phyloP scores from a whole-genome alignment of 1,140 invertebrate genomes.

The Zaprionus tsacasi region DNA sequence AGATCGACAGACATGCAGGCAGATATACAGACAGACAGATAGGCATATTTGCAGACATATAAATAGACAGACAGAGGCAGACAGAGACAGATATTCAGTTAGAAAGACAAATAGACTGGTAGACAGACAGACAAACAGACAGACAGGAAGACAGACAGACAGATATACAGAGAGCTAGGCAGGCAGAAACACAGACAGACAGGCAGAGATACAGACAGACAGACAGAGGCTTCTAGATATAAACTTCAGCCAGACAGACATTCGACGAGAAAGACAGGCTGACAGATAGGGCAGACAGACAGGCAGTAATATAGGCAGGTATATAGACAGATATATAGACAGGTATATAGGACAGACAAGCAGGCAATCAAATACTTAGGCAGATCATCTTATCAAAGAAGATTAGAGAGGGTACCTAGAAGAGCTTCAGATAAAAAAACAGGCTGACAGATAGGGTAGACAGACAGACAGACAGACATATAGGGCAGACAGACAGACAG shows the following conservation, averaged over 20 bases:
- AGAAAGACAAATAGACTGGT: not conserved
- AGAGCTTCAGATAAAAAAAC: no score
- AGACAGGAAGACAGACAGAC: not conserved
- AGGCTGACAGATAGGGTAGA: not conserved
- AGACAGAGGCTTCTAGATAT: no score
- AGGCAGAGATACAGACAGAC: not conserved
- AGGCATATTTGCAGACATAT: not conserved
- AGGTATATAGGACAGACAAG: no score
- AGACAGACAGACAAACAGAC: not conserved
- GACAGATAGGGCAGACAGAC: not conserved
- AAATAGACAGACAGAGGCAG: not conserved
- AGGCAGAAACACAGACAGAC: not conserved
- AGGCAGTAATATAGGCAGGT: no score
- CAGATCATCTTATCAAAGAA: no score
- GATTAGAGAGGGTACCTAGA: no score
- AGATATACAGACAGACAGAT: not conserved
- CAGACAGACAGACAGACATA: not conserved
- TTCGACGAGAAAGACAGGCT: no score
- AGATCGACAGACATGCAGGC: not conserved
- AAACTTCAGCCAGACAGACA: not conserved
- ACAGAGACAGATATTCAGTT: not conserved
- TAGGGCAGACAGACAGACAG: not conserved
- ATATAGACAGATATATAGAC: no score
- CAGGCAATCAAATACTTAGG: no score
- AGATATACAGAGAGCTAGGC: no score